These are phyloP conservation scores for Chaetorhynchus papuensis DNA, from an alignment of 2,113 vertebrate genomes.

Conservation along the genomic window DNA sequence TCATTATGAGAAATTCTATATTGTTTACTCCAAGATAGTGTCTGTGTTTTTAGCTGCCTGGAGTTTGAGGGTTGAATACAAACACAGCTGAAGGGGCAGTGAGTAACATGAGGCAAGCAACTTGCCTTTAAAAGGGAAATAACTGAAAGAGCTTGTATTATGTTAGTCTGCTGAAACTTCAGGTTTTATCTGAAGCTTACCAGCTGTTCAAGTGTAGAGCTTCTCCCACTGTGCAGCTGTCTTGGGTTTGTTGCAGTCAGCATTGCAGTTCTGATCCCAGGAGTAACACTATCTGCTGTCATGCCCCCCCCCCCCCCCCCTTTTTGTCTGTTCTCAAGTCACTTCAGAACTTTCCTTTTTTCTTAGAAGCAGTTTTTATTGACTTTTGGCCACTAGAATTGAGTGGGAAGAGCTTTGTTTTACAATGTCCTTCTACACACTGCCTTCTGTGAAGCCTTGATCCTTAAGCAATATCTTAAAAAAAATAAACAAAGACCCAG, in stretches of 20 bases:
- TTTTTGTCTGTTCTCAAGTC: neutral
- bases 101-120: neutral
- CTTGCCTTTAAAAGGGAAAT: constrained; percentile 17
- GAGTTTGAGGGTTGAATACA: neutral
- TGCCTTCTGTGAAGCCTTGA: constrained; percentile 1
- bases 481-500: neutral
- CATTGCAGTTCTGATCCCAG: neutral
- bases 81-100: neutral
- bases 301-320: neutral
- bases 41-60: neutral
- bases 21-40: neutral
- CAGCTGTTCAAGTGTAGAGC: neutral
- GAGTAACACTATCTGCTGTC: neutral
- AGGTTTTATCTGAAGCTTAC: neutral
- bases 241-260: neutral
- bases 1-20: neutral
- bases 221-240: neutral
- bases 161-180: neutral
- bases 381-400: neutral
- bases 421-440: neutral
- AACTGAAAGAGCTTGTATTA: neutral
- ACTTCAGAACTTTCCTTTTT: neutral
- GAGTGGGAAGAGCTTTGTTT: constrained; percentile 34
- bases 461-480: constrained; percentile 3
- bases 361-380: constrained; percentile 33